Evolutionary conservation across 2,113 vertebrate species (phyloP).

Genomic region (Sinocyclocheilus grahami): DNA sequence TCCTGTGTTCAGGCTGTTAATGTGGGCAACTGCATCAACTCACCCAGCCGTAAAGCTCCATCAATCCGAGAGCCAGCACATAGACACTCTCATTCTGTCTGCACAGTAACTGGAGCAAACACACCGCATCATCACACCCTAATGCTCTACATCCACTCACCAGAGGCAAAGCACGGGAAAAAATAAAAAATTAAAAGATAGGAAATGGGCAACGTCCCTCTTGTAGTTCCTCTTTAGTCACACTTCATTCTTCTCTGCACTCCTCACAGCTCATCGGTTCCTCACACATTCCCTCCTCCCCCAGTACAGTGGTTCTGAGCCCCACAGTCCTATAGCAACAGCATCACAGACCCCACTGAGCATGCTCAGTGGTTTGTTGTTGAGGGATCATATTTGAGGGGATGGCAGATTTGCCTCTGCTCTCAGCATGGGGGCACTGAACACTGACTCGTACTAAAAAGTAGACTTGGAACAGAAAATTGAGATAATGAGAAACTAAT

Average conservation of each 20-base stretch:
- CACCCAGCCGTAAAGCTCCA: constrained; percentile 28
- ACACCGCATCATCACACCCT: not conserved
- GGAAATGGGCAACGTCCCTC: not conserved
- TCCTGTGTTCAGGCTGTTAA: not conserved
- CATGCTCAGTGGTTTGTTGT: constrained; percentile 53
- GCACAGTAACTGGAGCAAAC: constrained; percentile 27
- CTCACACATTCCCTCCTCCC: constrained; percentile 11
- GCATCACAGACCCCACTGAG: constrained; percentile 40
- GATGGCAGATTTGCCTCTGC: constrained; percentile 51
- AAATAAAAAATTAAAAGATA: not conserved
- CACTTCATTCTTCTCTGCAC: constrained; percentile 37
- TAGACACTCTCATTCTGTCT: constrained; percentile 12
- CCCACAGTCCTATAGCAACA: constrained; percentile 57
- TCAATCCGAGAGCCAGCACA: constrained; percentile 6
- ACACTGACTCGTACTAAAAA: constrained; percentile 43
- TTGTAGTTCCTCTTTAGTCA: constrained; percentile 16
- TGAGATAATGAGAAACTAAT: not conserved
- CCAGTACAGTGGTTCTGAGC: constrained; percentile 39
- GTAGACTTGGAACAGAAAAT: constrained; percentile 46
- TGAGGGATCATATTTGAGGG: constrained; percentile 49
- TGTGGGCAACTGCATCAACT: constrained; percentile 22
- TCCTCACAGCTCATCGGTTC: constrained; percentile 15
- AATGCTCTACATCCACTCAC: constrained; percentile 16
- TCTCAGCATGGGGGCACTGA: constrained; percentile 43
- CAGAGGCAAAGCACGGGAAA: constrained; percentile 6